Conservation (phyloP, 2,888 invertebrate species). For the Morpho deidamia region DNA sequence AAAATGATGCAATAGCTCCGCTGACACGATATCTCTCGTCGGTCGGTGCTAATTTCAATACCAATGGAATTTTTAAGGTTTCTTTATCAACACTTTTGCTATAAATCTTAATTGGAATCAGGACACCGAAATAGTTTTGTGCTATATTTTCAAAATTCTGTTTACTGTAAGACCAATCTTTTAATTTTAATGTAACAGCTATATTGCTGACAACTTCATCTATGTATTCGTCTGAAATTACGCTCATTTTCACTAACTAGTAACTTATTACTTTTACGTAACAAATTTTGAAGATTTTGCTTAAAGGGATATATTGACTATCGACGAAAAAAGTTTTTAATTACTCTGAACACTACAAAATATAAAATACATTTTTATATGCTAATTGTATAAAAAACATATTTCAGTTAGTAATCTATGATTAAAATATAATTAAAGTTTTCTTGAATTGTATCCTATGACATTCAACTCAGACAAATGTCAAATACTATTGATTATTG, state of each 20-base stretch:
- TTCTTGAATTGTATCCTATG: too few species aligned
- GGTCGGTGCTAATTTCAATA: conserved; percentile 61
- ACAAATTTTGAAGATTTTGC: neutral
- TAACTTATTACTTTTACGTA: neutral
- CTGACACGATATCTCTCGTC: conserved; percentile 60
- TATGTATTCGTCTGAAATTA: conserved; percentile 12
- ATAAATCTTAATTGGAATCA: conserved; percentile 48
- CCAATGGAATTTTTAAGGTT: conserved; percentile 34
- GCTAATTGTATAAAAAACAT: too few species aligned
- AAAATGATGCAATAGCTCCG: conserved; percentile 57
- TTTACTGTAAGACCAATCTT: conserved; percentile 36
- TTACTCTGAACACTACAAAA: too few species aligned
- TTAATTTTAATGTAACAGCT: conserved; percentile 11
- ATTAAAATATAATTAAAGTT: too few species aligned
- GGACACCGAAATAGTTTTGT: conserved; percentile 64
- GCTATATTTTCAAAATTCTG: conserved; percentile 47
- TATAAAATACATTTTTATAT: too few species aligned
- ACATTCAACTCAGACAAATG: too few species aligned
- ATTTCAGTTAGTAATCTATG: too few species aligned
- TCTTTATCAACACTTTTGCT: conserved; percentile 31
- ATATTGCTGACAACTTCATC: conserved; percentile 10
- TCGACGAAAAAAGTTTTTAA: too few species aligned
- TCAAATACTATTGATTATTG: too few species aligned
- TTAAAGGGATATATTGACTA: too few species aligned
- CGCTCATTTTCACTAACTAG: conserved; percentile 3